Conservation (phyloP, 2,888 invertebrate species). For the Neuroscelio doddi region DNA sequence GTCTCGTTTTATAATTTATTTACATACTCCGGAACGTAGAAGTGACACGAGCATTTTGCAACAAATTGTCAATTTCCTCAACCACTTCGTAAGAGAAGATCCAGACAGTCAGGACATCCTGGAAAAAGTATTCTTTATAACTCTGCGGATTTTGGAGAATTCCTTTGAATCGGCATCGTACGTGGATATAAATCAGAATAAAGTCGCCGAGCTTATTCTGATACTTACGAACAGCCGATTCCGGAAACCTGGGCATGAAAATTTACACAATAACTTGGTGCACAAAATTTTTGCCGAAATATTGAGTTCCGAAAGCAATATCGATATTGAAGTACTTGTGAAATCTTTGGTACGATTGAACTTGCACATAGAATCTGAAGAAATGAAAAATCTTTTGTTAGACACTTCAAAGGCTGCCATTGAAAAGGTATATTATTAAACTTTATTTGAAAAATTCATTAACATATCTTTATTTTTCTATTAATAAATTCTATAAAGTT, state of each 20-base stretch:
- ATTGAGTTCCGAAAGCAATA: conserved; percentile 54
- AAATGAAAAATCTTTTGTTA: conserved; percentile 53
- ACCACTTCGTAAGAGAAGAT: conserved; percentile 74
- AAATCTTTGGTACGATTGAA: conserved; percentile 61
- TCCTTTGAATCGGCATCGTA: conserved; percentile 85
- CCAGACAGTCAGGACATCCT: conserved; percentile 77
- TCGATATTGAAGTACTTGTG: conserved; percentile 57
- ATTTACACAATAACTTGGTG: conserved; percentile 63
- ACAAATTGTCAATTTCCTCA: conserved; percentile 81
- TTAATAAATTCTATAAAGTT: too few species aligned
- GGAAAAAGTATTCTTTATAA: conserved; percentile 82
- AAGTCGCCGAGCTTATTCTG: conserved; percentile 83
- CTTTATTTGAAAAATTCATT: too few species aligned
- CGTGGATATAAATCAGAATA: conserved; percentile 81
- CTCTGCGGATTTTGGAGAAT: conserved; percentile 80
- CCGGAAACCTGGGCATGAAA: conserved; percentile 44
- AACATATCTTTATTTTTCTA: too few species aligned
- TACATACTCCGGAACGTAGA: conserved; percentile 86
- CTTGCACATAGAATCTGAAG: conserved; percentile 55
- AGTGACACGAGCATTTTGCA: conserved; percentile 80
- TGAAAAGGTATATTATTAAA: conserved; percentile 49
- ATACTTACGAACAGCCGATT: conserved; percentile 75
- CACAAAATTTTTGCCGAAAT: conserved; percentile 61
- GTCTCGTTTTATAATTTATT: conserved; percentile 82
- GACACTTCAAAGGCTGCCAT: conserved; percentile 56